Conservation (phyloP, 2,797 vertebrate species). For the Champsocephalus esox region DNA sequence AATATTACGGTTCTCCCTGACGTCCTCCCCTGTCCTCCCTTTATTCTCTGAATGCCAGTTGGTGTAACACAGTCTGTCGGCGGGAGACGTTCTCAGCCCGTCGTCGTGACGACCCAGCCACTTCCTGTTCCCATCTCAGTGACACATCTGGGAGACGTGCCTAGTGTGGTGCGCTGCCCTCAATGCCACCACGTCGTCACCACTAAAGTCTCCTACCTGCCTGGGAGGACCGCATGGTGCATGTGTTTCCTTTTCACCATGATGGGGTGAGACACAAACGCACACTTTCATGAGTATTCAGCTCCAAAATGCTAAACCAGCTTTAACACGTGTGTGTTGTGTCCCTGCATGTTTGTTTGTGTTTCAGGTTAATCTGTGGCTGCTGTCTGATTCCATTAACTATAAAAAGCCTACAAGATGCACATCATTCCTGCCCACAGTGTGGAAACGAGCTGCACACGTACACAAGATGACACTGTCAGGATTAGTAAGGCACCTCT, state of each 20-base stretch:
- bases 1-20: neutral
- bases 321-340: neutral
- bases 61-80: neutral
- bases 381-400: constrained; percentile 75
- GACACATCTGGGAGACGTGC: constrained; percentile 32
- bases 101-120: constrained; percentile 52
- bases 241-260: constrained; percentile 44
- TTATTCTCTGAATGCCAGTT: constrained; percentile 37
- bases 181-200: constrained; percentile 52
- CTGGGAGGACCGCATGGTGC: constrained; percentile 56
- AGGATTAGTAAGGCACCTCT: neutral
- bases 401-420: constrained; percentile 34
- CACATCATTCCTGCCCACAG: constrained; percentile 70
- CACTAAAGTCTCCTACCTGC: constrained; percentile 40
- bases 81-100: neutral
- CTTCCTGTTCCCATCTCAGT: constrained; percentile 28
- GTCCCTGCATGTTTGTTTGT: neutral
- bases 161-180: constrained; percentile 51
- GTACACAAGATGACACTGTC: constrained; percentile 47
- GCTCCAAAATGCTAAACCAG: neutral
- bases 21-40: neutral
- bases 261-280: constrained; percentile 63
- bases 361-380: constrained; percentile 73
- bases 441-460: constrained; percentile 49
- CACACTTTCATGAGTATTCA: neutral